A percentile compares a stretch with the other conserved stretches of the same genome.
Evolutionary conservation across 2,113 vertebrate genomes (phyloP).

Genomic region (Alethe diademata): DNA sequence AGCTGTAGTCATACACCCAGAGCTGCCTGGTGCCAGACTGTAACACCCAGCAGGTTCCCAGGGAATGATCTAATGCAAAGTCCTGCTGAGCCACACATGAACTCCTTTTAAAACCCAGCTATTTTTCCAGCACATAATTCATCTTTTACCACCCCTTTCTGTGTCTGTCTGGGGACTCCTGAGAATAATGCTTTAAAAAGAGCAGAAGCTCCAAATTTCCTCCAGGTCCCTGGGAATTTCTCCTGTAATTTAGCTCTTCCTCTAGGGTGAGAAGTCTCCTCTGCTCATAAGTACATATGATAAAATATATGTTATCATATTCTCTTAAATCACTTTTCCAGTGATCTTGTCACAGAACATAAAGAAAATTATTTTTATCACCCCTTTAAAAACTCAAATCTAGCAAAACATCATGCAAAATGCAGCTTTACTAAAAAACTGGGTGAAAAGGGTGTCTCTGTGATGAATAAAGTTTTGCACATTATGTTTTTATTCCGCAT

Average conservation of each 20-base stretch:
- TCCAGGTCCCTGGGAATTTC: not conserved
- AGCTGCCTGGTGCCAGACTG: not conserved
- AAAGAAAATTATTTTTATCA: slow-evolving; percentile 6
- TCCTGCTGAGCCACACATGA: not conserved
- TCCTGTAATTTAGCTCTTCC: not conserved
- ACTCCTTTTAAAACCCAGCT: not conserved
- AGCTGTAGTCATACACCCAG: not conserved
- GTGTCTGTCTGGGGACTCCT: not conserved
- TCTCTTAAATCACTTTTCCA: not conserved
- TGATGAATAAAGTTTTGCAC: not conserved
- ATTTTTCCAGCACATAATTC: not conserved
- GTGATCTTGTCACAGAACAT: not conserved
- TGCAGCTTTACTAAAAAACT: not conserved
- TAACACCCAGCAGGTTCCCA: not conserved
- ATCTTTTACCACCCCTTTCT: not conserved
- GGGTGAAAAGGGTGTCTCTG: not conserved
- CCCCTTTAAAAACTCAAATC: not conserved
- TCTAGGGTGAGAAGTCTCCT: not conserved
- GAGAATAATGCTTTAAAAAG: not conserved
- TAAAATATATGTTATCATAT: not conserved
- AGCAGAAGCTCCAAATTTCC: not conserved
- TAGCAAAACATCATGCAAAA: not conserved
- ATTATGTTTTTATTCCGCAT: not conserved
- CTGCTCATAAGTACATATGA: not conserved
- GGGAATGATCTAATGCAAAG: not conserved